Evolutionary conservation across 1,140 invertebrate genomes (phyloP), one percentile per base, ranked within the genome.

Genomic region (Drosophila punjabiensis): DNA sequence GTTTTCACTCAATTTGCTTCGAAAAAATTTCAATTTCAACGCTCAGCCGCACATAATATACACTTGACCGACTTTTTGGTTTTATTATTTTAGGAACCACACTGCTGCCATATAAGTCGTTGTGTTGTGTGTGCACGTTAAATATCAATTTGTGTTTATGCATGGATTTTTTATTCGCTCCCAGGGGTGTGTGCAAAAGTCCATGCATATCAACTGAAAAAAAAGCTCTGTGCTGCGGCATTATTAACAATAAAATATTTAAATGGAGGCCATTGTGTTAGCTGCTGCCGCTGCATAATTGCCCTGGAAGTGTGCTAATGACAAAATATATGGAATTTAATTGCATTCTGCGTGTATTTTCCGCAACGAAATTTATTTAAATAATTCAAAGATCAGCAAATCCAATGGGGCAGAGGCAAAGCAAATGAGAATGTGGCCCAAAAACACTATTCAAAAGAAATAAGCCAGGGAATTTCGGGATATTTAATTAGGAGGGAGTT

Each of bases 1-100:
- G 80, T 88, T 85, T 90, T 89, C 74, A 88, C 81, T 89, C 81
- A 76, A 89, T 84, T 87, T 81, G 65, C 77, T 84, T 56, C 69
- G 68, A 74, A 87, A 87, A 45, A 75, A 80, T 83, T 87, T 88
- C 48, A 69, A 88, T 88, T 80, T 88, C 80, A 83, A 81, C 79
- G 62, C 63, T 70, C 48, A 37, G 24, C 24, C 35, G 61, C 76
- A 70, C 65, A 82, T 64, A 80, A 43, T 69, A 69, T 77, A 76
- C 66, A 79, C 81, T 83, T 83, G 81, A 83, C 81, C 81, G 81
- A 83, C 70, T 76, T 83, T 83, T 65, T 74, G 48, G 18, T 78
- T 77, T 60, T 24, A 33, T 68, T 77, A 59, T 68, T 77, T 68
- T 78, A 52, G 74, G 43, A 53, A 48, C 48, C 53, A 37, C 52